Evolutionary conservation across 2,888 invertebrate species (phyloP).

Genomic region (Lissonota sp.): DNA sequence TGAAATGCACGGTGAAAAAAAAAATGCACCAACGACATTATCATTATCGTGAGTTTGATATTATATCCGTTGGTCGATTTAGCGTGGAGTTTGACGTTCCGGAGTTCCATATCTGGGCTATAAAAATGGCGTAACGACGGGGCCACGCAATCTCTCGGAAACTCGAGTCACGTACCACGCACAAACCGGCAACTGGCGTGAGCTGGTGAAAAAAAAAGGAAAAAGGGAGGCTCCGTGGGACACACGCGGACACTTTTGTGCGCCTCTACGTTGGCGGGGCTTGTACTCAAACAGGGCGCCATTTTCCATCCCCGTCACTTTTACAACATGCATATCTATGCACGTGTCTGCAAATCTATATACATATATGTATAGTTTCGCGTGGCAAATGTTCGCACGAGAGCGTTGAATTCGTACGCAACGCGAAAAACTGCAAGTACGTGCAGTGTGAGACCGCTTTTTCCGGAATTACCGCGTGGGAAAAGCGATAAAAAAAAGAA

Average conservation of each 20-base stretch:
- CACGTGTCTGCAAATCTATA: not conserved
- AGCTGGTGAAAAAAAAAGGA: not conserved
- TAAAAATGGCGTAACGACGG: slow-evolving; percentile 47
- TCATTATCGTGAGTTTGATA: slow-evolving; percentile 42
- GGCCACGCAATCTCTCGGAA: slow-evolving; percentile 61
- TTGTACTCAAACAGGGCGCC: slow-evolving; percentile 13
- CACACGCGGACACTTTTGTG: not conserved
- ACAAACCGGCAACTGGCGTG: slow-evolving; percentile 48
- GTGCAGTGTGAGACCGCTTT: slow-evolving; percentile 53
- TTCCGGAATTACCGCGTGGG: slow-evolving; percentile 44
- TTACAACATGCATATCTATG: slow-evolving; percentile 1
- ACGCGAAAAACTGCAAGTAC: slow-evolving; percentile 29
- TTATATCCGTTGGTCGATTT: slow-evolving; percentile 43
- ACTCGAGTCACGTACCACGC: slow-evolving; percentile 67
- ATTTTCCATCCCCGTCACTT: slow-evolving; percentile 40
- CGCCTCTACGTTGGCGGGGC: not conserved
- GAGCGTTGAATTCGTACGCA: slow-evolving; percentile 35
- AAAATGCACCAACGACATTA: not conserved
- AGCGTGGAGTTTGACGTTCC: slow-evolving; percentile 1
- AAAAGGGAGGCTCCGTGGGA: too few relatives aligned
- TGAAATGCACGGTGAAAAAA: not conserved
- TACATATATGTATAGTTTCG: slow-evolving; percentile 13
- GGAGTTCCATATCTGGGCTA: slow-evolving; percentile 38
- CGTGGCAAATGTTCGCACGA: slow-evolving; percentile 38
- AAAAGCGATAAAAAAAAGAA: not conserved